Conservation (phyloP, 2,888 invertebrate species). For the Agonopterix arenella region DNA sequence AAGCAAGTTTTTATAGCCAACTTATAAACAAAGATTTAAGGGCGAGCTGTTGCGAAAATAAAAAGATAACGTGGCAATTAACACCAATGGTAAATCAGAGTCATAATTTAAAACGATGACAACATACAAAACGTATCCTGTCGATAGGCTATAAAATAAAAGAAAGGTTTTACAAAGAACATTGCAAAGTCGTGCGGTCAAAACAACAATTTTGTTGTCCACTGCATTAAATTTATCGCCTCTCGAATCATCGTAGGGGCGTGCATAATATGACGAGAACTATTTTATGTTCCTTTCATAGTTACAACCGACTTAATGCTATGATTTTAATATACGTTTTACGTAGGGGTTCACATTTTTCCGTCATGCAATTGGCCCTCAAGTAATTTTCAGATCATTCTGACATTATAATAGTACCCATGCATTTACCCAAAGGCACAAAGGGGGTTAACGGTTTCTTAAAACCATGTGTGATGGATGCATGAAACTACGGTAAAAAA, state of each 20-base stretch:
- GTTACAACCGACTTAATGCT: conserved; percentile 36
- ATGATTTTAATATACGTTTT: conserved; percentile 31
- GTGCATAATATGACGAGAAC: conserved; percentile 65
- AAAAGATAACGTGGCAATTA: conserved; percentile 8
- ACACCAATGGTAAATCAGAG: conserved; percentile 10
- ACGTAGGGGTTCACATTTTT: conserved; percentile 12
- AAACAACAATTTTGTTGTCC: conserved; percentile 74
- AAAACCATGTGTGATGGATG: conserved; percentile 28
- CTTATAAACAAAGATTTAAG: conserved; percentile 5
- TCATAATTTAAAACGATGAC: conserved; percentile 24
- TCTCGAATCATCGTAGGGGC: conserved; percentile 69
- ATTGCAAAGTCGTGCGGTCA: conserved; percentile 56
- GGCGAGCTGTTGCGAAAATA: conserved; percentile 6
- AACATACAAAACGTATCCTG: conserved; percentile 38
- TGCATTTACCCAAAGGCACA: neutral
- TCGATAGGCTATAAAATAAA: conserved; percentile 49
- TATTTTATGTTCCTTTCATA: conserved; percentile 65
- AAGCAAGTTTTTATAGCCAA: neutral
- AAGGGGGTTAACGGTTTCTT: conserved; percentile 4
- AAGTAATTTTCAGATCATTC: conserved; percentile 4
- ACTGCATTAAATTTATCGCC: conserved; percentile 67
- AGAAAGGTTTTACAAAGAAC: conserved; percentile 42
- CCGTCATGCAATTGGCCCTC: conserved; percentile 4
- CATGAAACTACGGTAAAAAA: conserved; percentile 36
- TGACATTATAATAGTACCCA: conserved; percentile 1